Evolutionary conservation across 1,140 invertebrate genomes (phyloP), one percentile per base, ranked within the genome.

Genomic region (Caerostris darwini): DNA sequence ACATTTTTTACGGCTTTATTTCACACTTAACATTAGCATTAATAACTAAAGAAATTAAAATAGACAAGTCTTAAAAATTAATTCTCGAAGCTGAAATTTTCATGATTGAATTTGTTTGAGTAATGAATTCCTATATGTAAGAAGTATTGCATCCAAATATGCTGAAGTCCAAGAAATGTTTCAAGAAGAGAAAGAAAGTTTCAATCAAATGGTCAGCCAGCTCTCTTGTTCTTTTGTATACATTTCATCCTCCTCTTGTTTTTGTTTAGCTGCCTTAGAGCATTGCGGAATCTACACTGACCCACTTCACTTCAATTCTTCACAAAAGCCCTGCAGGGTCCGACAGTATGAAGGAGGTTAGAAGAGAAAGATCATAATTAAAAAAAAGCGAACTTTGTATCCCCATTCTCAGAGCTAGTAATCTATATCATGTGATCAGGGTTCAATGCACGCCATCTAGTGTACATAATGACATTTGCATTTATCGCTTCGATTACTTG

Each of bases 341-440:
- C n/a, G 54, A 50, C 50, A 81, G 14, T 59, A 81, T 17, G 56
- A 90, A 81, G 56, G 69, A 90, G 89, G 71, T 81, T 71, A 77
- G 69, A 53, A 77, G 17, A 92, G 91, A 92, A 92, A 64, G 54
- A 85, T 54, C 61, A 50, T 82, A 93, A 86, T 81, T 81, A 93
- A 93, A 54, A n/a, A 92, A 91, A 53, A 77, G 69, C 54, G 19
- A 57, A 93, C 59, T 88, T 58, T 34, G 54, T 93, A 93, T 93
- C 92, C 83, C 61, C 67, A 67, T 88, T 93, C 56, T 50, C 56
- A 88, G 92, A 14, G 56, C 53, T 61, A 82, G 17, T 91, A 91
- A 91, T 77, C 90, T 61, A 82, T 91, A 91, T 82, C 90, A 77
- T 93, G 67, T 88, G 91, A 93, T 88, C 92, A 81, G 92, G 85